phyloP scores from a whole-genome alignment of 2,888 invertebrate genomes.

The Lasioglossum villosulum region DNA sequence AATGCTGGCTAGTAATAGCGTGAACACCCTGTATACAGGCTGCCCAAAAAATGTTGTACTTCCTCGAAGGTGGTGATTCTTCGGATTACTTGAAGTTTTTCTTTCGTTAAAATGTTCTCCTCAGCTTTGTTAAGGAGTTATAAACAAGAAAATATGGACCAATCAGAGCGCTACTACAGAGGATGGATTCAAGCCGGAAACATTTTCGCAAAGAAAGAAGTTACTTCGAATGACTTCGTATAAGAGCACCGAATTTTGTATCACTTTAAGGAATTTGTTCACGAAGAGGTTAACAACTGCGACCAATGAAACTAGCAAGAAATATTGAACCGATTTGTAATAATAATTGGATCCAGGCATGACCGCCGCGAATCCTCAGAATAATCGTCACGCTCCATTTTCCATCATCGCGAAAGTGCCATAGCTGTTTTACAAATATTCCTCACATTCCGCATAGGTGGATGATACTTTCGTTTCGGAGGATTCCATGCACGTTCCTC shows the following conservation, averaged over 20 bases:
- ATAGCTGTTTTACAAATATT: conserved; percentile 43
- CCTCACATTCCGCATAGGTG: conserved; percentile 32
- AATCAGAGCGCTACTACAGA: no score
- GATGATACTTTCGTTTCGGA: conserved; percentile 40
- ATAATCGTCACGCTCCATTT: not conserved
- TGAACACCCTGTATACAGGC: no score
- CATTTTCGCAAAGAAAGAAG: not conserved
- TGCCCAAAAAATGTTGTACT: not conserved
- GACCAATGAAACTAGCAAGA: not conserved
- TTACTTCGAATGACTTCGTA: not conserved
- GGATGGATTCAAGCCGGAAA: not conserved
- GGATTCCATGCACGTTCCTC: conserved; percentile 46
- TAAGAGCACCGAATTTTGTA: not conserved
- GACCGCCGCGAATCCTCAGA: not conserved
- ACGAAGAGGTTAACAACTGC: not conserved
- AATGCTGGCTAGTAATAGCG: no score
- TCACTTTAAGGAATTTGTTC: not conserved
- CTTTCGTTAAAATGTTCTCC: not conserved
- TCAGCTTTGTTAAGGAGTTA: not conserved
- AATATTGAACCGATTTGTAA: not conserved
- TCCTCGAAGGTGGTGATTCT: not conserved
- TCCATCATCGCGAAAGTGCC: not conserved
- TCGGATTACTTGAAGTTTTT: not conserved
- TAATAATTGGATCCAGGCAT: not conserved
- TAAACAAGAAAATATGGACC: no score